Evolutionary conservation across 2,797 vertebrate species (phyloP).

Genomic region (Delichon dasypus): DNA sequence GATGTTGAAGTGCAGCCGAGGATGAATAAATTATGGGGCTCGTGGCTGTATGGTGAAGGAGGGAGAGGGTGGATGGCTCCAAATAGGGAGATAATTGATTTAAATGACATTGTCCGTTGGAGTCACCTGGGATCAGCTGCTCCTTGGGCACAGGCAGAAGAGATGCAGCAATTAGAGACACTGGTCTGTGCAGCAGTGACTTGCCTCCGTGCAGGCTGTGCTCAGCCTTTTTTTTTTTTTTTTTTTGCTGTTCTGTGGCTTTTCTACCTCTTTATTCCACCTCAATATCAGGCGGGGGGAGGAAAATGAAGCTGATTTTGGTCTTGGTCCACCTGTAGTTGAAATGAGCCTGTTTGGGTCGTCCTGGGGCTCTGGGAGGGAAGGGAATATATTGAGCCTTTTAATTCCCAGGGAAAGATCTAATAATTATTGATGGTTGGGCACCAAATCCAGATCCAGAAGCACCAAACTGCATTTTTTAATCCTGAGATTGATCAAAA

Average conservation of each 20-base stretch:
- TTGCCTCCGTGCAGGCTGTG: fast-evolving
- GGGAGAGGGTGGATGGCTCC: background rate
- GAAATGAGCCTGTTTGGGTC: background rate
- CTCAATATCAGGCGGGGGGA: background rate
- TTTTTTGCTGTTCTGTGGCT: background rate
- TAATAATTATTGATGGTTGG: background rate
- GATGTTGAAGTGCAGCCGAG: constrained; percentile 33
- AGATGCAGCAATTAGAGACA: background rate
- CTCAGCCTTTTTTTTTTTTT: background rate
- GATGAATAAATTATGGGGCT: constrained; percentile 59
- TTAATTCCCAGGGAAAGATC: background rate
- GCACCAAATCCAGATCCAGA: background rate
- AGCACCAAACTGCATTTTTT: background rate
- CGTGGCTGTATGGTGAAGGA: background rate
- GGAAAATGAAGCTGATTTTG: background rate
- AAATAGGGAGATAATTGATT: constrained; percentile 28
- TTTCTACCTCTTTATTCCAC: background rate
- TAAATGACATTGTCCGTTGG: background rate
- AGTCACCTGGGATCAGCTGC: constrained; percentile 9
- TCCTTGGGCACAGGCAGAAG: background rate
- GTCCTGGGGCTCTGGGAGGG: fast-evolving
- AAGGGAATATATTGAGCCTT: background rate
- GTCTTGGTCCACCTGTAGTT: no score
- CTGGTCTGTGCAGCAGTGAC: background rate
- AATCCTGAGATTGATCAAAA: fast-evolving